Evolutionary conservation across 2,113 vertebrate genomes (phyloP), one percentile per base, ranked within the genome.

Genomic region (Jacana jacana): DNA sequence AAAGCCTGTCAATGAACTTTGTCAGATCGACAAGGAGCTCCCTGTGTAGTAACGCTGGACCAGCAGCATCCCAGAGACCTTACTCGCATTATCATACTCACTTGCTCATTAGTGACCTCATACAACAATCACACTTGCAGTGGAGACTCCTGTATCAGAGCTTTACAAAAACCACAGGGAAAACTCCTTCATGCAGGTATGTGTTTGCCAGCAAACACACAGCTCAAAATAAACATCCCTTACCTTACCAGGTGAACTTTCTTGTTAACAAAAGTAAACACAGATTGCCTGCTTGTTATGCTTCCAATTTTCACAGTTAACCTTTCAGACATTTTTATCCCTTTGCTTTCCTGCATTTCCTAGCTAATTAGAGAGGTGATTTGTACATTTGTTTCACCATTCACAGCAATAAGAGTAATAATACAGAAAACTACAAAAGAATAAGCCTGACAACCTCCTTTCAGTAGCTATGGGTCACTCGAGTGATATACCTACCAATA

Each of bases 301-400:
- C 64, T 84, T 91, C 79, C 73, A 78, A 42, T 95, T 76, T 75
- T 39, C 68, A 57, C 58, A 20, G 68, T 89, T 96, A 96, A 92
- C 93, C n/a, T 91, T 97, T 90, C 60, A 88, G 71, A 82, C 8
- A n/a, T 81, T 75, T 93, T 95, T 76, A 93, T 78, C 30, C 61
- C 68, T 85, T 63, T 33, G 7, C 66, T 88, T 89, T 90, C 73
- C 86, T 87, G 89, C 78, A 80, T 78, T 89, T 76, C 88, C 91
- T 11, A 95, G 31, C 66, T 60, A 46, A 88, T 87, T 12, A 70
- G 76, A 55, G 72, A 97, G 71, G 66, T 86, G 78, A 80, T 83
- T 94, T 93, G 89, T 92, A 95, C 24, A 65, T 87, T 95, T 91
- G 49, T 94, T 97, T 88, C 54, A 87, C 48, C 76, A 86, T 63